Base-by-base conservation (phyloP, 1,140 invertebrate species). In the Gonioctena quinquepunctata region DNA sequence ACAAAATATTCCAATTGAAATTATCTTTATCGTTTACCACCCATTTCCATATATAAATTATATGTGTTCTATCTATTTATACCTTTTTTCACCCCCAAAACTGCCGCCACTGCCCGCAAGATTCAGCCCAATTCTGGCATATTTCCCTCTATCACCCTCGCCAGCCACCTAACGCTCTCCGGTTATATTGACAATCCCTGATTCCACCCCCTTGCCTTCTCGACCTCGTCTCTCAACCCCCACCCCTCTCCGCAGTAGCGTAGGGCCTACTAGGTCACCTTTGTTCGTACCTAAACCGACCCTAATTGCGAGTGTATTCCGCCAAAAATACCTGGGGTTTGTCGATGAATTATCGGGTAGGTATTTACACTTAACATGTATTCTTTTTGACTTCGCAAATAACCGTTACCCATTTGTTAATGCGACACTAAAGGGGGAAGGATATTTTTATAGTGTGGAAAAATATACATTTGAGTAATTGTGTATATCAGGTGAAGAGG, bases 301-400 rank as follows among this genome's bases (percentile, higher is more conserved):
- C 76, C 77, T 77, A 79, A 79, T 79, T 77, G 77, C 64, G 68
- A 66, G 67, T 70, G 71, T 70, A 71, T 74, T 71, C 26, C 4
- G 33, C 19, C 33, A 63, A 61, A 61, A 61, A 61, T 61, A 61
- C 59, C 59, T 42, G 33, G 33, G 33, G 33, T 42, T 42, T 13
- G 33, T 42, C 5, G 33, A 42, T n/a, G n/a, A n/a, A 42, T 42
- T 42, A 42, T 42, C 33, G 33, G 33, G 33, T 42, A 42, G 33
- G 33, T 42, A 42, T 42, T 42, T 42, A 42, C 16, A 54, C 8
- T 21, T 5, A n/a, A 57, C 54, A 57, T 25, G 13, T 57, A 5
- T 13, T 25, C 21, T 22, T 18, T 3, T 22, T 57, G 16, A n/a
- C 22, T 11, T 57, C 13, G 13, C 54, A 57, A 57, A 21, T 57